Evolutionary conservation across 1,140 invertebrate species (phyloP).

Genomic region (Lepidurus couesii): DNA sequence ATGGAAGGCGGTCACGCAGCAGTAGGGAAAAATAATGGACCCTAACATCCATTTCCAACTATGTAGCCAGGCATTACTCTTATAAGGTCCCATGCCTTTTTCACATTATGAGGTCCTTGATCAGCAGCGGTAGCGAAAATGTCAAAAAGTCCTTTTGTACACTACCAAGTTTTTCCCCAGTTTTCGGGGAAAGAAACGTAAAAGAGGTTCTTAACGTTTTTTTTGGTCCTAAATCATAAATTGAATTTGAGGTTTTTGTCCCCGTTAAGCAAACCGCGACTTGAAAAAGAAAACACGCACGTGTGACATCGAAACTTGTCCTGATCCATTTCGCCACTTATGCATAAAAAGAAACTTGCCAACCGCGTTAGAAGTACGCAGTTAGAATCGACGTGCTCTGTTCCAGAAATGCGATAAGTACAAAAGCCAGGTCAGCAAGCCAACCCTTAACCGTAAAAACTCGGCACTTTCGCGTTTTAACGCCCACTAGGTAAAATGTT

Average conservation of each 20-base stretch:
- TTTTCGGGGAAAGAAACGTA: no score
- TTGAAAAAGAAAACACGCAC: not conserved
- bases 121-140: not conserved
- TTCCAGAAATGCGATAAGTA: not conserved
- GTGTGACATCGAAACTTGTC: not conserved
- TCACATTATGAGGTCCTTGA: not conserved
- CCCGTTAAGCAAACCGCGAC: not conserved
- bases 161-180: not conserved
- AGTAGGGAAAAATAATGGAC: not conserved
- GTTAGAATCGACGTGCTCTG: not conserved
- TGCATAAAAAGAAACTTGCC: no score
- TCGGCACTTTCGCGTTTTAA: not conserved
- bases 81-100: not conserved
- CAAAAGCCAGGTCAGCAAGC: not conserved
- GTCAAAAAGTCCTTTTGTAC: not conserved
- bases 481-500: not conserved
- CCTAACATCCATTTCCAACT: not conserved
- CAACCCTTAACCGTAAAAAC: not conserved
- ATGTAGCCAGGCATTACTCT: not conserved
- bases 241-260: not conserved
- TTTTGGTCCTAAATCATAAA: not conserved
- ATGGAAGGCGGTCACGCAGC: slow-evolving; percentile 13
- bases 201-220: not conserved
- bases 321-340: no score
- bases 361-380: not conserved